phyloP scores from a whole-genome alignment of 1,140 invertebrate genomes.

The Whitmania pigra region DNA sequence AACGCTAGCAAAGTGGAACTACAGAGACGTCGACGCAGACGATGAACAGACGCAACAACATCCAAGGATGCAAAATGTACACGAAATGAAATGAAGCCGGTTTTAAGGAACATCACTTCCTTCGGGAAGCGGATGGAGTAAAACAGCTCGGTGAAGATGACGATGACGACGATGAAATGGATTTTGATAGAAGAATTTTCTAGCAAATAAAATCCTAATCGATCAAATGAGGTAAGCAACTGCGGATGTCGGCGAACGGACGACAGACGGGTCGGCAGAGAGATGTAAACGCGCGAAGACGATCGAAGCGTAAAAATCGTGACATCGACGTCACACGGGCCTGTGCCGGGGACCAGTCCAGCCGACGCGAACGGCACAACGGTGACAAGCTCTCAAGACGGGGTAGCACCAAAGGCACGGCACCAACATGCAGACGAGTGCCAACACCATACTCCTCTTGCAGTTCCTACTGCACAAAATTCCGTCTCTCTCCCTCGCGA shows the following conservation, averaged over 20 bases:
- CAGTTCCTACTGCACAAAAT: conserved; percentile 46
- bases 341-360: conserved; percentile 64
- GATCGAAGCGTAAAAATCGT: conserved; percentile 3
- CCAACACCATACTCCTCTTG: conserved; percentile 60
- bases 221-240: no score
- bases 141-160: no score
- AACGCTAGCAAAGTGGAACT: no score
- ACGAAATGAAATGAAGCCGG: no score
- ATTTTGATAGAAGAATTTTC: no score
- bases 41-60: no score
- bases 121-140: no score
- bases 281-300: not conserved
- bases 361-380: conserved; percentile 58
- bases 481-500: conserved; percentile 57
- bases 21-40: no score
- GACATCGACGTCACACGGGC: conserved; percentile 35
- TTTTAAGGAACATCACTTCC: no score
- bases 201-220: no score
- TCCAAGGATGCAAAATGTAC: no score
- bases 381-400: conserved; percentile 63
- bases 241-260: not conserved
- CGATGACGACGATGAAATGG: no score
- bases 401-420: conserved; percentile 80
- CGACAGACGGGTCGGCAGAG: not conserved
- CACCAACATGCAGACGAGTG: conserved; percentile 64